A percentile compares a stretch with the other conserved stretches of the same genome.
phyloP scores from a whole-genome alignment of 2,113 vertebrate species.

The Festucalex cinctus region DNA sequence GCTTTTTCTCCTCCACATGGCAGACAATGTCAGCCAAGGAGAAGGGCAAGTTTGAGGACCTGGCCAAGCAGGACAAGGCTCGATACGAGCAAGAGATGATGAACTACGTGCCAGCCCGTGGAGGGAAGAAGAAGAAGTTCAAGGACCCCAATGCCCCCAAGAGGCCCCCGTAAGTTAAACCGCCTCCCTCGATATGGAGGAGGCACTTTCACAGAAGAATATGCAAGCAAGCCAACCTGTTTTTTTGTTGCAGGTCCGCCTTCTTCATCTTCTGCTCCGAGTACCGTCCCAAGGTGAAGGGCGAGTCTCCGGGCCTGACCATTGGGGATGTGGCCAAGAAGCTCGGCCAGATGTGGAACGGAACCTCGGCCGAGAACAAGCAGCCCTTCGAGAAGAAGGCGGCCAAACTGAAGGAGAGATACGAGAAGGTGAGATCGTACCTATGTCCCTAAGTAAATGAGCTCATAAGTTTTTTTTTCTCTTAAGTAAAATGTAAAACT shows the following conservation, averaged over 20 bases:
- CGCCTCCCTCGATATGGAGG: too few species aligned
- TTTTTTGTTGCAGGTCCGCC: conserved; percentile 78
- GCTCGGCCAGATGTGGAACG: conserved; percentile 97
- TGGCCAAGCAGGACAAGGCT: conserved; percentile 92
- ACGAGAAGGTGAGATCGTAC: conserved; percentile 83
- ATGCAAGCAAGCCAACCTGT: not conserved
- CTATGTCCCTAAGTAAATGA: too few species aligned
- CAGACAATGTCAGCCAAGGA: conserved; percentile 96
- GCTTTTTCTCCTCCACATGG: conserved; percentile 10
- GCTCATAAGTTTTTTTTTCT: too few species aligned
- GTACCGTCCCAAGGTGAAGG: conserved; percentile 95
- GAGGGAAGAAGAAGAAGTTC: conserved; percentile 91
- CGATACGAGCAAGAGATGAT: conserved; percentile 97
- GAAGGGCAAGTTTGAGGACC: conserved; percentile 96
- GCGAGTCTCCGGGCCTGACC: conserved; percentile 84
- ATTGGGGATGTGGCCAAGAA: conserved; percentile 94
- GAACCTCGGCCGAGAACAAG: conserved; percentile 86
- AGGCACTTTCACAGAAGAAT: too few species aligned
- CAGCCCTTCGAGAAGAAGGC: conserved; percentile 95
- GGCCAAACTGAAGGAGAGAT: conserved; percentile 98
- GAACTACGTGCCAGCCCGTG: conserved; percentile 86
- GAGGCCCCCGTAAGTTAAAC: conserved; percentile 91
- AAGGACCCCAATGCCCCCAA: conserved; percentile 99
- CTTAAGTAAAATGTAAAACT: too few species aligned
- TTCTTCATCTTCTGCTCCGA: conserved; percentile 99